Conservation (phyloP, 2,113 vertebrate genomes). For the Galeopterus variegatus region DNA sequence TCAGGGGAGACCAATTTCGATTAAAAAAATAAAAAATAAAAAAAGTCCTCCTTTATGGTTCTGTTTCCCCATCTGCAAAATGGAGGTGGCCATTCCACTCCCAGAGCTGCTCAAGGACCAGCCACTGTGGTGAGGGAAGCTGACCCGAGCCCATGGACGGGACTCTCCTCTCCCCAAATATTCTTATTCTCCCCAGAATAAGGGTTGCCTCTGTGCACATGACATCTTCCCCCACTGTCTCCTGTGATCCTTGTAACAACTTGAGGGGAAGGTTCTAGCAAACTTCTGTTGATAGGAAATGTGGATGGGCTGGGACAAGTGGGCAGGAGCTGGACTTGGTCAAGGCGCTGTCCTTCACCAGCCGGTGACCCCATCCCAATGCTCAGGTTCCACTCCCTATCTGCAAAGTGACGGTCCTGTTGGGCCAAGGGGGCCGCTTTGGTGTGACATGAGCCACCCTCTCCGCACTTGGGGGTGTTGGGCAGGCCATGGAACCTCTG, state of each 20-base stretch:
- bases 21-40: neutral
- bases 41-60: neutral
- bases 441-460: too few relatives aligned
- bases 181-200: too few relatives aligned
- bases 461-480: too few relatives aligned
- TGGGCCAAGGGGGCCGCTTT: too few relatives aligned
- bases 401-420: neutral
- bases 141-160: fast-evolving
- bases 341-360: fast-evolving
- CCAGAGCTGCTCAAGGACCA: neutral
- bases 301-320: too few relatives aligned
- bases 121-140: neutral
- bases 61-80: neutral
- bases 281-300: neutral
- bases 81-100: neutral
- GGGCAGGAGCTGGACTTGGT: neutral
- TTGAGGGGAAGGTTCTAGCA: neutral
- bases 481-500: too few relatives aligned
- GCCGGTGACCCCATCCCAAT: neutral
- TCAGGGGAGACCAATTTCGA: neutral
- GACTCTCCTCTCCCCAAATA: neutral
- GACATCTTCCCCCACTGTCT: neutral
- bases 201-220: neutral
- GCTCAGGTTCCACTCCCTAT: neutral
- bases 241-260: neutral